Percentiles rank a stretch among this genome's conserved stretches.
These are phyloP conservation scores for Lepeophtheirus nordmannii DNA, from an alignment of 2,888 invertebrate genomes.

Conservation along the genomic window DNA sequence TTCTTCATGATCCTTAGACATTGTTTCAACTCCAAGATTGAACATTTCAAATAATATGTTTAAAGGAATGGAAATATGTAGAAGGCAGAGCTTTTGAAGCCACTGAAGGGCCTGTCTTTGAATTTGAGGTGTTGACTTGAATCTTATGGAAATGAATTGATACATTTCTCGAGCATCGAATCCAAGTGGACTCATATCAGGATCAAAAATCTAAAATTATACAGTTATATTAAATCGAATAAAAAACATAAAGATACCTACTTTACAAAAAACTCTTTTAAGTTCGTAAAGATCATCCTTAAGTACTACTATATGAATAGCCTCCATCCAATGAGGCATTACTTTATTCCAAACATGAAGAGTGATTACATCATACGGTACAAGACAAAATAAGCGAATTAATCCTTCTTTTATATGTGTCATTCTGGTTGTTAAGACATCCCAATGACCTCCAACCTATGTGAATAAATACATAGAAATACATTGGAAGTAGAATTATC, in stretches of 20 bases:
- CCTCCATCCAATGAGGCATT: slow-evolving; percentile 99
- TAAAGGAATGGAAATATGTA: slow-evolving; percentile 78
- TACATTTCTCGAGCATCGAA: slow-evolving; percentile 89
- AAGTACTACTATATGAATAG: slow-evolving; percentile 77
- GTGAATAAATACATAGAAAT: not conserved
- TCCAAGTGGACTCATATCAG: slow-evolving; percentile 83
- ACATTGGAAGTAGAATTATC: not conserved
- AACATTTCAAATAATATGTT: slow-evolving; percentile 75
- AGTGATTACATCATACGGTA: slow-evolving; percentile 92
- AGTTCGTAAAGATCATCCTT: slow-evolving; percentile 70
- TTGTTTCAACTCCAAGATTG: slow-evolving; percentile 32
- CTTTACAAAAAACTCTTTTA: slow-evolving; percentile 38
- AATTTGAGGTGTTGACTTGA: slow-evolving; percentile 61
- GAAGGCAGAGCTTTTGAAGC: slow-evolving; percentile 49
- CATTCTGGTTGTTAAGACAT: slow-evolving; percentile 9
- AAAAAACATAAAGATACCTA: not conserved
- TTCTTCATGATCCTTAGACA: not conserved
- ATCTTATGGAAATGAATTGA: slow-evolving; percentile 73
- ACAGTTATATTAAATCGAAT: not conserved
- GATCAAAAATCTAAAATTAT: slow-evolving; percentile 69
- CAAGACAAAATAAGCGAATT: slow-evolving; percentile 79
- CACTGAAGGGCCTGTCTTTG: slow-evolving; percentile 65
- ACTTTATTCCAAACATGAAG: slow-evolving; percentile 94
- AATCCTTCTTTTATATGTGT: slow-evolving; percentile 52
- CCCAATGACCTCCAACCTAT: slow-evolving; percentile 26